Base-by-base conservation (phyloP, 2,797 vertebrate genomes). In the Lemur catta region DNA sequence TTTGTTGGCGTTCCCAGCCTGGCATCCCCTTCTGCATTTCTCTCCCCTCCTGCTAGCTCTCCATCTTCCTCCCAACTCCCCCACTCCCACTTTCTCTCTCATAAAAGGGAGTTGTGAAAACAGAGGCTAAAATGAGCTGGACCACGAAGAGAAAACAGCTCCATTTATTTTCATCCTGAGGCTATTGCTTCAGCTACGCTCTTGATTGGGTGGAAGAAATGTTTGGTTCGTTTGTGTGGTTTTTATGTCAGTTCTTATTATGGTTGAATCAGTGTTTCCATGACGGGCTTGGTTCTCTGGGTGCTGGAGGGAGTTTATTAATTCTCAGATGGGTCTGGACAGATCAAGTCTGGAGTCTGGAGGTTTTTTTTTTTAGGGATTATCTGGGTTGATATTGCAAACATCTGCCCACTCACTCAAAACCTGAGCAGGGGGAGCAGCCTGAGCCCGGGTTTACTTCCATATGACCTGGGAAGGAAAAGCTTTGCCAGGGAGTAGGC, bases 261-360 rank as follows among this genome's bases (percentile, higher is more conserved):
- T 17, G 93, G 59, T 89, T 92, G 95, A 97, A 90, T 97, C 97
- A 96, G 69, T 96, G 92, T 98, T 97, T 97, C 84, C 96, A 75
- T 96, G 89, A n/a, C 14, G 71, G 89, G 52, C n/a, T 88, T 84
- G 17, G 22, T 93, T 97, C 92, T 96, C 72, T 79, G 81, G 48
- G 84, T 38, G 63, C 89, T 93, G 94, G 69, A 91, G 89, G 59
- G 38, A 82, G 71, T 86, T 65, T 50, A 59, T 30, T 91, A 81
- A 82, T 95, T 86, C 81, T 24, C 41, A 11, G 82, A 69, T 65
- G 94, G n/a, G 84, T 75, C 84, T 91, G 67, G 90, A 10, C 88
- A 81, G 80, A 94, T 84, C 76, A 41, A 84, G 59, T 46, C n/a
- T 85, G 92, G 84, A 84, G 84, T 85, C 61, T 76, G 52, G 52